Base-by-base conservation (phyloP, 2,113 vertebrate genomes). In the Xyliphius kryptos region DNA sequence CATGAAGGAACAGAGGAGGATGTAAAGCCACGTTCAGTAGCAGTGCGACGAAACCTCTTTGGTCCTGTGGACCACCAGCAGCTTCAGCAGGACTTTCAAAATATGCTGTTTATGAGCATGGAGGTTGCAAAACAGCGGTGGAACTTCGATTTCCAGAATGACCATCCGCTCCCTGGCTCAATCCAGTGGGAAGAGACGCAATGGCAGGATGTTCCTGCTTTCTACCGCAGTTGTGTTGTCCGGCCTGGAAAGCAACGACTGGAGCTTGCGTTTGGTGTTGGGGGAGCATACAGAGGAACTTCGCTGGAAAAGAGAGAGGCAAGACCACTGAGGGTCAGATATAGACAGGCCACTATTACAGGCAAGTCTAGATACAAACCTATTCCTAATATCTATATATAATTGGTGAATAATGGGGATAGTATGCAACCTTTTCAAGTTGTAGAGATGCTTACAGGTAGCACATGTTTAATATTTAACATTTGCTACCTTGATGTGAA, bases 71-170 rank as follows among this genome's bases (percentile, higher is more conserved):
- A 90, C 79, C 86, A 87, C 6, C 61, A 84, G 73, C 82, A 87
- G 80, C 78, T 90, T 44, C 70, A 70, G 63, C 69, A 78, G 69
- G 87, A 90, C 69, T 88, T 91, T 66, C 77, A 89, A 72, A 72
- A 57, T 13, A 64, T 87, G 40, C 67, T 91, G 11, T 2, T 4
- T 43, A 74, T 74, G 65, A 79, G 53, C 0, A 0, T 82, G 19
- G 79, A 89, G 58, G 56, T 48, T 14, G 84, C 86, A 56, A 86
- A 77, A 50, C 78, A 81, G 32, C 83, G 86, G 44, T 88, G 85
- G 86, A 88, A 85, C 79, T 91, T 89, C 0, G 80, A 89, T 72
- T 92, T 91, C 69, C 75, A 77, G 40, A 53, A 0, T 0, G 81
- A 87, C 4, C 4, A 0, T 0, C 87, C 80, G 0, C 32, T 13